phyloP scores from a whole-genome alignment of 2,113 vertebrate genomes.

The Cisticola juncidis region DNA sequence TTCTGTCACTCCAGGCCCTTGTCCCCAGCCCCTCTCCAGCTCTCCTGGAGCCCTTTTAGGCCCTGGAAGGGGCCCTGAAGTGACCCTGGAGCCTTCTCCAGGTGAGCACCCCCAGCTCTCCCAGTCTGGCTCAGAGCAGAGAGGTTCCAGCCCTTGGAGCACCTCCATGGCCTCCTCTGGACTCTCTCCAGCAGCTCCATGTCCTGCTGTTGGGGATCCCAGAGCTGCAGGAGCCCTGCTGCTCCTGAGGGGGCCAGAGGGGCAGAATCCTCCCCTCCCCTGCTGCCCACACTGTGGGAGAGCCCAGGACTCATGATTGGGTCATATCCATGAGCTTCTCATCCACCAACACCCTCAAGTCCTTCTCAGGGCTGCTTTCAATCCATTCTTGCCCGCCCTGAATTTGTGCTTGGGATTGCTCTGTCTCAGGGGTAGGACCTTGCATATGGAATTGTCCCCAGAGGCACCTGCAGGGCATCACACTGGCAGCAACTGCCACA shows the following conservation, averaged over 20 bases:
- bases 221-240: not conserved
- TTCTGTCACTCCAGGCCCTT: not conserved
- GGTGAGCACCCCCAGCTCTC: not conserved
- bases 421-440: not conserved
- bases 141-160: rapidly evolving
- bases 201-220: not conserved
- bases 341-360: not conserved
- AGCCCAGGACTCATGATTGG: rapidly evolving
- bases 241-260: not conserved
- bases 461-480: not conserved
- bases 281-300: not conserved
- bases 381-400: not conserved
- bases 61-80: rapidly evolving
- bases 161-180: rapidly evolving
- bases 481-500: rapidly evolving
- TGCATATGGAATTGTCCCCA: not conserved
- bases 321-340: not conserved
- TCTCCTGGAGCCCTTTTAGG: not conserved
- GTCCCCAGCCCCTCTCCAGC: not conserved
- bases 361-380: not conserved
- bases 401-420: not conserved
- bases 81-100: not conserved
- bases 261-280: not conserved
- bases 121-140: not conserved
- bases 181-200: not conserved